phyloP scores from a whole-genome alignment of 2,888 invertebrate genomes.

The Macrosoma leucophasiata region DNA sequence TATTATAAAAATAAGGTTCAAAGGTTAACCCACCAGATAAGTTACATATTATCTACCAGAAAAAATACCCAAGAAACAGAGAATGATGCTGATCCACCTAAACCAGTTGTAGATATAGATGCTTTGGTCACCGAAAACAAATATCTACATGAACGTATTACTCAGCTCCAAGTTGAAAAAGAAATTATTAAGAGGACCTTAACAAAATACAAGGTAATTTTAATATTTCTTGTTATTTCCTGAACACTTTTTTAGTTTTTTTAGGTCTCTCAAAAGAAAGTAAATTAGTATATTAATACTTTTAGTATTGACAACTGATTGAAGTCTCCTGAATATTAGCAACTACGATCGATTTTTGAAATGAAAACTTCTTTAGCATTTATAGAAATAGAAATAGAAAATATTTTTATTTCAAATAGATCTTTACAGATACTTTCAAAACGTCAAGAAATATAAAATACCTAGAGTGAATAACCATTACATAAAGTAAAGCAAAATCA shows the following conservation, averaged over 20 bases:
- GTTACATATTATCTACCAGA: conserved; percentile 76
- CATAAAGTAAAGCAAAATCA: too few relatives aligned
- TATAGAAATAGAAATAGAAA: too few relatives aligned
- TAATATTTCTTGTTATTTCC: not conserved
- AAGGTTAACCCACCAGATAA: conserved; percentile 86
- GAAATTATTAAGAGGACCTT: conserved; percentile 83
- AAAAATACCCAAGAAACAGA: conserved; percentile 45
- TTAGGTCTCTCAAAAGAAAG: too few relatives aligned
- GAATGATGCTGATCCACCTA: conserved; percentile 40
- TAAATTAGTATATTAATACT: too few relatives aligned
- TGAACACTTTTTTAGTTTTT: too few relatives aligned
- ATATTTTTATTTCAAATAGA: too few relatives aligned
- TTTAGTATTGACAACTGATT: too few relatives aligned
- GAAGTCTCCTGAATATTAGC: too few relatives aligned
- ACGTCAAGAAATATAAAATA: too few relatives aligned
- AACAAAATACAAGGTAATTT: conserved; percentile 85
- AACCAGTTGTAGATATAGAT: conserved; percentile 84
- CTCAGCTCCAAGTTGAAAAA: conserved; percentile 86
- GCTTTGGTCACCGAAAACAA: conserved; percentile 88
- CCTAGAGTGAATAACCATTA: too few relatives aligned
- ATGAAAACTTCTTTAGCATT: not conserved
- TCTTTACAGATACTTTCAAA: too few relatives aligned
- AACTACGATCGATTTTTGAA: too few relatives aligned
- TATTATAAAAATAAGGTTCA: conserved; percentile 90
- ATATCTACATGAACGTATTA: conserved; percentile 87